phyloP scores from a whole-genome alignment of 1,140 invertebrate species.

The Maconellicoccus hirsutus region DNA sequence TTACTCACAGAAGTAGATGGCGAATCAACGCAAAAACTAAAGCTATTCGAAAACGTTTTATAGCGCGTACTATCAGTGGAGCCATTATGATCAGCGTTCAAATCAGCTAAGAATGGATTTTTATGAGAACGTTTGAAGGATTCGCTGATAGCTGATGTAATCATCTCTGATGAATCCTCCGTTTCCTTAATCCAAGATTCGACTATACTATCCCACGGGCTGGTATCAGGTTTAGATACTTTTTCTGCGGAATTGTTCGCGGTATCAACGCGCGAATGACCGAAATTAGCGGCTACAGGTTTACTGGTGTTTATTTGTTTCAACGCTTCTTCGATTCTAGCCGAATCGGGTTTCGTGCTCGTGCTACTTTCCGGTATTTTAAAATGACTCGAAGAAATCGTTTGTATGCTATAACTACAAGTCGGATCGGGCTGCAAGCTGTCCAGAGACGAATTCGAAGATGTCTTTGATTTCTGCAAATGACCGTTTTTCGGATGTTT shows the following conservation, averaged over 20 bases:
- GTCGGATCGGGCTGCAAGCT: neutral
- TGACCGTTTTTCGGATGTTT: neutral
- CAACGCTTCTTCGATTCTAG: conserved; percentile 12
- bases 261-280: neutral
- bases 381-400: neutral
- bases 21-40: conserved; percentile 19
- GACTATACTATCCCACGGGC: conserved; percentile 12
- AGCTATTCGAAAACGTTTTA: conserved; percentile 2
- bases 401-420: neutral
- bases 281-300: neutral
- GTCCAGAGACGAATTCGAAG: neutral
- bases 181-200: conserved; percentile 12
- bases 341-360: neutral
- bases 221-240: neutral
- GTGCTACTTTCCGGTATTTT: neutral
- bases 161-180: neutral
- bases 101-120: conserved; percentile 9
- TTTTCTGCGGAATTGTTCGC: neutral
- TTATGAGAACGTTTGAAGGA: conserved; percentile 12
- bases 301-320: neutral
- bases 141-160: neutral
- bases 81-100: neutral
- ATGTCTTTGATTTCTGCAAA: neutral
- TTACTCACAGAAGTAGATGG: neutral
- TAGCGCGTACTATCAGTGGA: neutral